phyloP scores from a whole-genome alignment of 2,797 vertebrate species.

The Anolis apletophallus region DNA sequence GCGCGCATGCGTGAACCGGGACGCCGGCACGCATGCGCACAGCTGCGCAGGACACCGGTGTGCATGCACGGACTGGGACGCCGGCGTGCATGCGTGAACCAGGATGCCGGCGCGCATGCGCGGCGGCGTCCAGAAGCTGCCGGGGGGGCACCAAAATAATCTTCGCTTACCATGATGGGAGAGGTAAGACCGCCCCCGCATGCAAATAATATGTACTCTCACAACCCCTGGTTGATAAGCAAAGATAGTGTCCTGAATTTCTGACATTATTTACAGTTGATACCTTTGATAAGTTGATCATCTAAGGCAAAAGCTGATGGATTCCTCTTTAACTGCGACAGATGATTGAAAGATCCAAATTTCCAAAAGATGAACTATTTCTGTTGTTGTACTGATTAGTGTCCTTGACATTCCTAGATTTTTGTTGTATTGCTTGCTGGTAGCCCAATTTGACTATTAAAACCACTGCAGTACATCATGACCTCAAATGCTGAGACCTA shows the following conservation, averaged over 20 bases:
- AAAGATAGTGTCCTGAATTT: background rate
- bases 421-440: background rate
- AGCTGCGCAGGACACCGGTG: no score
- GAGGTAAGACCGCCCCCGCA: no score
- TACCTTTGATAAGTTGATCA: background rate
- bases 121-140: no score
- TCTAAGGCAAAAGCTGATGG: background rate
- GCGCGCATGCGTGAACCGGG: no score
- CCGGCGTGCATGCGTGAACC: no score
- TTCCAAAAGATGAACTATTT: background rate
- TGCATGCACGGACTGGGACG: no score
- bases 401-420: background rate
- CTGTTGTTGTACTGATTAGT: background rate
- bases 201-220: conserved; percentile 36
- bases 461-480: background rate
- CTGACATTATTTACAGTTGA: background rate
- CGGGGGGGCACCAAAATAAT: no score
- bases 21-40: no score
- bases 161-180: no score
- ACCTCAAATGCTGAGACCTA: background rate
- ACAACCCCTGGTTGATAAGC: background rate
- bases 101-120: no score
- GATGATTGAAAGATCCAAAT: background rate
- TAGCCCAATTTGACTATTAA: background rate
- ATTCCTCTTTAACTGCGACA: background rate